phyloP scores from a whole-genome alignment of 2,797 vertebrate genomes.

The Stomatorhinus walkeri region DNA sequence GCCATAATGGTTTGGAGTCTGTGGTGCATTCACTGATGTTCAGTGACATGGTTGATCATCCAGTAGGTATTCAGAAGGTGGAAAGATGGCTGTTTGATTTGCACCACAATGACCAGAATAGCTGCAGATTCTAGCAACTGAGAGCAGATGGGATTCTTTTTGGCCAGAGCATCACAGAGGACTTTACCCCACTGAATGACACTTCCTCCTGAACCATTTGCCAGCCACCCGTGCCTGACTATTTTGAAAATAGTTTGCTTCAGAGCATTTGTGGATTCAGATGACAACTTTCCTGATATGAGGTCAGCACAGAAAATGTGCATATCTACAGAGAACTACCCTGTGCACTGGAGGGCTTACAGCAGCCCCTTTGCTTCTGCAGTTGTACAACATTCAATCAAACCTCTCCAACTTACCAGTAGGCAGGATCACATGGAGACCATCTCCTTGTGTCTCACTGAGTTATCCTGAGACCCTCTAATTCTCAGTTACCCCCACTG shows the following conservation, averaged over 20 bases:
- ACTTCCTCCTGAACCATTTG: background rate
- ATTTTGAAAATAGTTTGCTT: background rate
- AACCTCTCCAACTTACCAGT: background rate
- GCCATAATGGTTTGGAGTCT: background rate
- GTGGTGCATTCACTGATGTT: background rate
- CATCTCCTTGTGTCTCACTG: background rate
- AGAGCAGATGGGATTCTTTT: background rate
- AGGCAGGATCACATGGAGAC: background rate
- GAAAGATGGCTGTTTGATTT: background rate
- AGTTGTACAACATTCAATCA: background rate
- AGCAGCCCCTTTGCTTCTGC: background rate
- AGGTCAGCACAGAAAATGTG: background rate
- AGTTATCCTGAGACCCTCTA: background rate
- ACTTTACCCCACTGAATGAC: background rate
- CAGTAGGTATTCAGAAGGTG: background rate
- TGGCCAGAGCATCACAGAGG: background rate
- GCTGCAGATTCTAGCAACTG: background rate
- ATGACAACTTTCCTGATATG: background rate
- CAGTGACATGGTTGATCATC: background rate
- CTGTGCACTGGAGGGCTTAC: background rate
- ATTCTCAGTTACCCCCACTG: background rate
- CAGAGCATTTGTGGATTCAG: conserved; percentile 1
- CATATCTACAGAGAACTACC: background rate
- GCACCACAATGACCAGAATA: background rate
- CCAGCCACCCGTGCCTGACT: background rate